Percentiles rank a stretch among this genome's conserved stretches.
These are phyloP conservation scores for Myotis myotis DNA, from an alignment of 2,797 vertebrate genomes.

Conservation along the genomic window DNA sequence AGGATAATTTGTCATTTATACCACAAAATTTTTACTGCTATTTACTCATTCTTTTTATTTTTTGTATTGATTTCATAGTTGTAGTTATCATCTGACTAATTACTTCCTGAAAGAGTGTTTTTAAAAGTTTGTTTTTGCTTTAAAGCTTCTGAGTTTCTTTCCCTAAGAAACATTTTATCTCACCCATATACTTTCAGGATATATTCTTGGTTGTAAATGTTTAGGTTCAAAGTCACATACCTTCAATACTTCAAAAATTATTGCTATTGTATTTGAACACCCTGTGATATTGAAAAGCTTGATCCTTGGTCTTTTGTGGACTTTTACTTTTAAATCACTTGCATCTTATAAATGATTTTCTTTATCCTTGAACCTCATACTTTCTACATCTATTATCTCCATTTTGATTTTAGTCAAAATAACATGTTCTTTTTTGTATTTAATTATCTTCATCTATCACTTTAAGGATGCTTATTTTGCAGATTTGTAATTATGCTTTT, in stretches of 20 bases:
- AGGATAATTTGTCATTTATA: neutral
- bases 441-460: neutral
- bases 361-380: neutral
- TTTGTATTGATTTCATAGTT: neutral
- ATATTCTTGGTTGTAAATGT: slow-evolving; percentile 5
- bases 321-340: neutral
- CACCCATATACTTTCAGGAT: neutral
- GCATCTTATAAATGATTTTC: neutral
- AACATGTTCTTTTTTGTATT: neutral
- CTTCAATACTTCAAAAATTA: neutral
- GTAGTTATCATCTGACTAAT: neutral
- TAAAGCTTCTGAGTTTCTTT: neutral
- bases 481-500: neutral
- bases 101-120: neutral
- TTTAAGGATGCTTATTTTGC: neutral
- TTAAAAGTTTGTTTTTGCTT: neutral
- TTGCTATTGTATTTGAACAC: neutral
- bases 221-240: neutral
- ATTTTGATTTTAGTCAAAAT: neutral
- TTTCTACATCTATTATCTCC: neutral
- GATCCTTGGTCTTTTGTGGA: neutral
- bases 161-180: neutral
- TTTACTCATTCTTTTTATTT: neutral
- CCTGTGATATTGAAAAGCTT: neutral
- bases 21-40: neutral